Base-by-base conservation (phyloP, 1,140 invertebrate species). In the Drosophila elegans region DNA sequence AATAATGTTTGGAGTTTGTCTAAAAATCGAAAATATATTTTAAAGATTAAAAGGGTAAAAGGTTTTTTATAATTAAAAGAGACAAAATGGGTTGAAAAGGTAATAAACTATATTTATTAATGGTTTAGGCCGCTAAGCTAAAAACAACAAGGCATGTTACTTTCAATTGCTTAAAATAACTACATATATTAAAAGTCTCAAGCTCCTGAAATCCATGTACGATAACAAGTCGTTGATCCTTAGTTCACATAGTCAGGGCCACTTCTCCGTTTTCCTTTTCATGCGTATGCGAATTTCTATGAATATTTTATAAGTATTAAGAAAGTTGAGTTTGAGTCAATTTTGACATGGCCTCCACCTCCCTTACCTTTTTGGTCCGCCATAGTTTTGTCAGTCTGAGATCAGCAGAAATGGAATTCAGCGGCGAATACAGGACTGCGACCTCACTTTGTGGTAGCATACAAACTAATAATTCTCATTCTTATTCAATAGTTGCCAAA, bases 301-400 rank as follows among this genome's bases (percentile, higher is more conserved):
- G 73, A 73, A 81, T 82, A 78, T 81, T 81, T 77, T 44, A 81
- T 67, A 72, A 66, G 38, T 63, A 25, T 12, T 66, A 45, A 53
- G 29, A 79, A 13, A 4, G 42, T 48, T 73, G 52, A 54, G 41
- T 12, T 54, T 39, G 9, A 52, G 29, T 27, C 25, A 64, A 16
- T 27, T 48, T 16, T 32, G 57, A 49, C n/a, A 13, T 29, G 27
- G 10, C 10, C 13, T 4, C 11, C 16, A 21, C 13, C 4, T 12
- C 16, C n/a, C 10, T 25, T 3, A 46, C 44, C 44, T 12, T 16
- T 21, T 10, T 3, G 9, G 2, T 41, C 39, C 39, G 38, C 2
- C 38, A 4, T 27, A 9, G 10, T 5, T 11, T 16, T 12, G 12
- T 4, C 36, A 25, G 11, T 7, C 27, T 21, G 29, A 9, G n/a